Percentiles rank a stretch among this genome's conserved stretches.
These are phyloP conservation scores for Nothoprocta perdicaria DNA, from an alignment of 2,113 vertebrate species.

Conservation along the genomic window DNA sequence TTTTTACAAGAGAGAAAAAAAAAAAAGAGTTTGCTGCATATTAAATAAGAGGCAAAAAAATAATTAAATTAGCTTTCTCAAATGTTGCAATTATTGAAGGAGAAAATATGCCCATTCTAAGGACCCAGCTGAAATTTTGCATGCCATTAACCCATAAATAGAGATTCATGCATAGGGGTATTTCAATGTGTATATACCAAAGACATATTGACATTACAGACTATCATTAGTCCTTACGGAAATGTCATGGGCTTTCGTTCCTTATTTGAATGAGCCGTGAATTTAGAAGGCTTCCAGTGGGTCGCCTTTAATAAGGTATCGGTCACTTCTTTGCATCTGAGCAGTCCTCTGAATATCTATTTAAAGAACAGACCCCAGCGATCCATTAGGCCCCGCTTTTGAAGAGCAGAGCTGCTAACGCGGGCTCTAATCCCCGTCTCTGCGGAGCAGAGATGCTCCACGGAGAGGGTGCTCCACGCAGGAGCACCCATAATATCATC, in stretches of 20 bases:
- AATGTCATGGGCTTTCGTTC: slow-evolving; percentile 54
- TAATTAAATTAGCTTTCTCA: neutral
- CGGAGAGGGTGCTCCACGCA: no score
- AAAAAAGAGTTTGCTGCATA: neutral
- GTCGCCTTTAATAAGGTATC: slow-evolving; percentile 42
- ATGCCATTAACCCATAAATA: slow-evolving; percentile 31
- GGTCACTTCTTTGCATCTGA: slow-evolving; percentile 33
- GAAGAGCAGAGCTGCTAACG: neutral
- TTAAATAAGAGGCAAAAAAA: slow-evolving; percentile 12
- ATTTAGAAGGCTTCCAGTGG: slow-evolving; percentile 51
- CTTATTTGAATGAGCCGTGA: slow-evolving; percentile 49
- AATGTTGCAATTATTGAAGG: neutral
- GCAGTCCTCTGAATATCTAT: slow-evolving; percentile 14
- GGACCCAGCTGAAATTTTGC: slow-evolving; percentile 22
- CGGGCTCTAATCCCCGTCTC: slow-evolving; percentile 18
- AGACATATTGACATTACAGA: slow-evolving; percentile 54
- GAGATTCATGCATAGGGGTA: neutral
- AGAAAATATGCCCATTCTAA: neutral
- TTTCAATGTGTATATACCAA: neutral
- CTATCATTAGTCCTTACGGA: slow-evolving; percentile 55
- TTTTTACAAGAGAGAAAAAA: slow-evolving; percentile 7
- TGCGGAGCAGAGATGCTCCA: neutral
- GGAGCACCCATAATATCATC: accelerated
- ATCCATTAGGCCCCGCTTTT: slow-evolving; percentile 43
- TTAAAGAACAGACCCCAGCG: slow-evolving; percentile 47